These are phyloP conservation scores for Lasioglossum oenotherae DNA, from an alignment of 2,888 invertebrate genomes.

Conservation along the genomic window DNA sequence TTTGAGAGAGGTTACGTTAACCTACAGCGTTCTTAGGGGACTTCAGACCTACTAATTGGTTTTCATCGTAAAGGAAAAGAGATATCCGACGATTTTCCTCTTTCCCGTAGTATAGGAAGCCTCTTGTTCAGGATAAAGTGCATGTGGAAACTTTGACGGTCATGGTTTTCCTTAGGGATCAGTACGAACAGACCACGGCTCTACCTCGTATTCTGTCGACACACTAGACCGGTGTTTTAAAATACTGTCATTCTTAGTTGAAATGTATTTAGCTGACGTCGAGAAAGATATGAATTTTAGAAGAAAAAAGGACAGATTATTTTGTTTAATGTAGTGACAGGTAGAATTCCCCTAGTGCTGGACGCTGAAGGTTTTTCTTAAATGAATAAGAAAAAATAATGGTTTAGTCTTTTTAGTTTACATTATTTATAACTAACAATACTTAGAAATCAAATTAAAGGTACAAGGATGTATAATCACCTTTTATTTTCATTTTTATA, in stretches of 20 bases:
- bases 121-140: background rate
- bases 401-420: too few species aligned
- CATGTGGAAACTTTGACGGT: background rate
- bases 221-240: background rate
- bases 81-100: background rate
- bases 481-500: too few species aligned
- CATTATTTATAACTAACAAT: too few species aligned
- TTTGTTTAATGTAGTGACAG: background rate
- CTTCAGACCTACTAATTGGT: background rate
- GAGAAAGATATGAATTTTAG: background rate
- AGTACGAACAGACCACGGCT: background rate
- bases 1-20: background rate
- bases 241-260: background rate
- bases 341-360: too few species aligned
- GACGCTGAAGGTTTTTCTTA: too few species aligned
- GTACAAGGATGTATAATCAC: too few species aligned
- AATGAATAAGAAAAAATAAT: too few species aligned
- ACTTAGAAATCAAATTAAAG: too few species aligned
- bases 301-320: background rate
- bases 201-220: background rate
- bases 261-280: background rate
- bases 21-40: background rate
- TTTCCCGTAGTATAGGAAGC: background rate
- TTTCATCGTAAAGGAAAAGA: background rate
- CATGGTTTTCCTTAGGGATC: background rate